Evolutionary conservation across 2,113 vertebrate genomes (phyloP).

Genomic region (Hemiprocne comata): DNA sequence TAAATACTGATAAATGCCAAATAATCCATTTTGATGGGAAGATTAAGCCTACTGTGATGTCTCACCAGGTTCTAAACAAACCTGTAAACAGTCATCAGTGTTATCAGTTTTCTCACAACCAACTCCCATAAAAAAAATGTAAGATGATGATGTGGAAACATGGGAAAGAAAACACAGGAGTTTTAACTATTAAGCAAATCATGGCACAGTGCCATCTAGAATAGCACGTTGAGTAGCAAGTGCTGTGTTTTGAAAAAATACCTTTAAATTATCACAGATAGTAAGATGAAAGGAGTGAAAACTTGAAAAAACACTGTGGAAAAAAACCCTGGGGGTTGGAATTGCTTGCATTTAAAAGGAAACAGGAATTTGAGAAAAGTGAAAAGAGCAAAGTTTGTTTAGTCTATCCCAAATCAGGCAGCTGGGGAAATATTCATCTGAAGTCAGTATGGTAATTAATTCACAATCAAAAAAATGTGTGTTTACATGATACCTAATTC

Average conservation of each 20-base stretch:
- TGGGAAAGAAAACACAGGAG: neutral
- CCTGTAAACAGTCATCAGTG: neutral
- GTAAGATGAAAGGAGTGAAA: neutral
- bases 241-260: neutral
- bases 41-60: neutral
- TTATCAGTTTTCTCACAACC: neutral
- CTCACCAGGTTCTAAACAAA: neutral
- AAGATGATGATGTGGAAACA: neutral
- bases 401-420: neutral
- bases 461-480: neutral
- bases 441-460: neutral
- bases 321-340: accelerated
- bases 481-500: neutral
- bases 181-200: neutral
- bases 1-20: neutral
- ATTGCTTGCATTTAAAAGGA: neutral
- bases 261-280: neutral
- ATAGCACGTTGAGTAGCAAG: neutral
- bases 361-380: neutral
- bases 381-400: neutral
- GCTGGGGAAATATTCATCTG: neutral
- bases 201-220: neutral
- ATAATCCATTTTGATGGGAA: neutral
- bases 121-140: accelerated
- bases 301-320: neutral